phyloP scores from a whole-genome alignment of 92 coral and sea anemone species.

The Paramuricea clavata region DNA sequence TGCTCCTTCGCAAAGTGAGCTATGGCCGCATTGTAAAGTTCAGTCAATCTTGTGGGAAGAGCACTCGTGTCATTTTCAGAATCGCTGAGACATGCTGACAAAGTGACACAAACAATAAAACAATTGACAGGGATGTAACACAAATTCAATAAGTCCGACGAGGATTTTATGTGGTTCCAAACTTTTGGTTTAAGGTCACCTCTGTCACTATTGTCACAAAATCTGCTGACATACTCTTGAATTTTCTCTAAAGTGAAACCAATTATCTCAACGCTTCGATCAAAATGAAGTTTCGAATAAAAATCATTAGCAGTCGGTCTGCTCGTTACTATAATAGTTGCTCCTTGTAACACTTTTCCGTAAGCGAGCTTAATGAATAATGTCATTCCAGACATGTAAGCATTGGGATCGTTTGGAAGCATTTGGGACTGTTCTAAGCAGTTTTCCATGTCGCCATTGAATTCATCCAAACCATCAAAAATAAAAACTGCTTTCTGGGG shows the following conservation, averaged over 20 bases:
- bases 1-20: background rate
- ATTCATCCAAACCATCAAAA: too few relatives aligned
- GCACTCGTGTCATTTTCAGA: background rate
- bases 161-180: conserved; percentile 49
- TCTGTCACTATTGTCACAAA: conserved; percentile 19
- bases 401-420: conserved; percentile 2
- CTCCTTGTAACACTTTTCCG: conserved; percentile 55
- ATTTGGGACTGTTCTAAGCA: too few relatives aligned
- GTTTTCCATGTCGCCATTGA: too few relatives aligned
- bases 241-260: conserved; percentile 69
- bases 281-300: conserved; percentile 18
- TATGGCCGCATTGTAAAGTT: conserved; percentile 10
- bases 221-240: conserved; percentile 46
- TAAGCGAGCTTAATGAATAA: conserved; percentile 52
- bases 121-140: conserved; percentile 76
- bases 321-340: conserved; percentile 67
- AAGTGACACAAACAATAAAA: conserved; percentile 55
- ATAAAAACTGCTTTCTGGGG: too few relatives aligned
- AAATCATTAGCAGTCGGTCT: conserved; percentile 61
- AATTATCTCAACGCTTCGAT: conserved; percentile 64
- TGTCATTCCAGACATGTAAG: too few relatives aligned
- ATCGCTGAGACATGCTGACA: background rate
- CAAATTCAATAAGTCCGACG: conserved; percentile 48
- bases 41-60: conserved; percentile 11
- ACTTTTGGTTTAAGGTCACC: background rate